A percentile compares a stretch with the other conserved stretches of the same genome.
Evolutionary conservation across 2,113 vertebrate species (phyloP).

Genomic region (Spea bombifrons): DNA sequence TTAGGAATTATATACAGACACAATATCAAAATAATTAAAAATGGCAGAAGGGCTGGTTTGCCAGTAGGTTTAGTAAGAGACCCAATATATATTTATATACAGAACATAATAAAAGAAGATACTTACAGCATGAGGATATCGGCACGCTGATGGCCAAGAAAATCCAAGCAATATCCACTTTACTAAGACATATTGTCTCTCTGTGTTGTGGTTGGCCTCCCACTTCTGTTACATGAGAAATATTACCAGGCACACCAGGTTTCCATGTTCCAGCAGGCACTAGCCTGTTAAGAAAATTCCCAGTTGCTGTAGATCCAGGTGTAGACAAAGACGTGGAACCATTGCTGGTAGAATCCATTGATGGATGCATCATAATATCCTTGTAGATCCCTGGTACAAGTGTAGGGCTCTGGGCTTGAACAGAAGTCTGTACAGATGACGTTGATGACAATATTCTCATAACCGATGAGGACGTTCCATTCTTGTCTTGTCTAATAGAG

Average conservation of each 20-base stretch:
- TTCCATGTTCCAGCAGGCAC: conserved; percentile 80
- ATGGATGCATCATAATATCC: conserved; percentile 50
- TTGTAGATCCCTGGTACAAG: conserved; percentile 48
- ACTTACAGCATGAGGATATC: conserved; percentile 95
- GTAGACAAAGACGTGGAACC: conserved; percentile 69
- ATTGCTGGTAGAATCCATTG: conserved; percentile 46
- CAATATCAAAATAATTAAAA: too few relatives aligned
- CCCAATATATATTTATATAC: too few relatives aligned
- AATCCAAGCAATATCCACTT: conserved; percentile 95
- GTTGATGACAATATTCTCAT: conserved; percentile 48
- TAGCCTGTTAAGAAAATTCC: conserved; percentile 85
- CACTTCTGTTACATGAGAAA: conserved; percentile 77
- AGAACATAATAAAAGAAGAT: neutral
- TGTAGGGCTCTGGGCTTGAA: conserved; percentile 58
- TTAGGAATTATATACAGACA: too few relatives aligned
- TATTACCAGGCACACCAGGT: conserved; percentile 71
- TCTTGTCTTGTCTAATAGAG: conserved; percentile 58
- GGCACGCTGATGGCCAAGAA: conserved; percentile 91
- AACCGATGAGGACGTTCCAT: conserved; percentile 59
- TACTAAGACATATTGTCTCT: conserved; percentile 86
- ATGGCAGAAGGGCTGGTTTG: too few relatives aligned
- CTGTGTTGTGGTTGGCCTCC: conserved; percentile 73
- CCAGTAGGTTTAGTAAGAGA: too few relatives aligned
- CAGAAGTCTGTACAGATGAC: conserved; percentile 53
- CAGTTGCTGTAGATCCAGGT: conserved; percentile 69